These are phyloP conservation scores for Cecropterus lyciades DNA, from an alignment of 1,140 invertebrate genomes.

Conservation along the genomic window DNA sequence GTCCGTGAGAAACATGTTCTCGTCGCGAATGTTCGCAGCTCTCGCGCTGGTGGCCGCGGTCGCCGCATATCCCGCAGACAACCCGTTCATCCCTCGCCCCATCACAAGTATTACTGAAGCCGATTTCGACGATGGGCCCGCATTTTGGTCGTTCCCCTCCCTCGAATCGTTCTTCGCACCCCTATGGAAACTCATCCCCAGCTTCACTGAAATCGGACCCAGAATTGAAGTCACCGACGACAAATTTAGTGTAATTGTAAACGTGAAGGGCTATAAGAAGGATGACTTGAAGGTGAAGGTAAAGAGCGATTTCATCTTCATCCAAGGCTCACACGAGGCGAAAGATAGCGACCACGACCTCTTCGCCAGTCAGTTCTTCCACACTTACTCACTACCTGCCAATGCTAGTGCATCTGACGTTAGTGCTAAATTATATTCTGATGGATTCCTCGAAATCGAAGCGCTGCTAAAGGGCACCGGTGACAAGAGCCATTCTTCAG, in stretches of 20 bases:
- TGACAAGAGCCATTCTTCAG: slow-evolving; percentile 44
- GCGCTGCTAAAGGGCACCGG: slow-evolving; percentile 49
- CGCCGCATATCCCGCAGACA: slow-evolving; percentile 57
- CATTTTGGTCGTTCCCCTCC: slow-evolving; percentile 68
- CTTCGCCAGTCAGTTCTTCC: slow-evolving; percentile 76
- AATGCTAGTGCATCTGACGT: slow-evolving; percentile 65
- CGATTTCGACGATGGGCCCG: slow-evolving; percentile 58
- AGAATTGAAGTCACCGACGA: slow-evolving; percentile 65
- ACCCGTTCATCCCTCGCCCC: slow-evolving; percentile 52
- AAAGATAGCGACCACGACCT: slow-evolving; percentile 67
- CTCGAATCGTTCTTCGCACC: slow-evolving; percentile 67
- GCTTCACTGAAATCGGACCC: slow-evolving; percentile 68
- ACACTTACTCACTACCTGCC: slow-evolving; percentile 66
- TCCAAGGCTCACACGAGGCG: slow-evolving; percentile 72
- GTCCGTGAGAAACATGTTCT: slow-evolving; percentile 59
- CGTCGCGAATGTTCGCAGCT: slow-evolving; percentile 61
- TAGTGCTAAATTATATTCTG: slow-evolving; percentile 56
- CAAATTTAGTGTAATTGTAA: slow-evolving; percentile 70
- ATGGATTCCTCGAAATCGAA: slow-evolving; percentile 59
- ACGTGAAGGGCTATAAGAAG: slow-evolving; percentile 71
- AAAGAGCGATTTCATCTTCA: slow-evolving; percentile 68
- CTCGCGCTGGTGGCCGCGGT: slow-evolving; percentile 57
- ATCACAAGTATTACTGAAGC: slow-evolving; percentile 58
- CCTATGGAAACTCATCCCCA: slow-evolving; percentile 67
- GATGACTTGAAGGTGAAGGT: slow-evolving; percentile 73